Conservation (phyloP, 2,888 invertebrate species). For the Chydorus sphaericus region DNA sequence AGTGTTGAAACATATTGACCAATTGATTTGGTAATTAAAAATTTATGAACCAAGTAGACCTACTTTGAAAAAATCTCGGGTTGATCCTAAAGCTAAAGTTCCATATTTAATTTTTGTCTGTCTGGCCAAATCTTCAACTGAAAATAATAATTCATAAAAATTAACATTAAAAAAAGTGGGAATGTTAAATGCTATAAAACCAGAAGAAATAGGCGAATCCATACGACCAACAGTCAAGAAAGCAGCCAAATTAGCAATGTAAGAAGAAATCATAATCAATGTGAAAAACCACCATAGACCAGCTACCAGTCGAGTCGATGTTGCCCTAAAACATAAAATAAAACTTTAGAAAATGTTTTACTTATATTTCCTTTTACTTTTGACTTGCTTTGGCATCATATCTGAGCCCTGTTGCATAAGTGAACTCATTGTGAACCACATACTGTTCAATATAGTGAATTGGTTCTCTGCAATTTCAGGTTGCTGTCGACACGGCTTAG, state of each 20-base stretch:
- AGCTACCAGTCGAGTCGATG: constrained; percentile 73
- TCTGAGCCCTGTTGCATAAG: constrained; percentile 77
- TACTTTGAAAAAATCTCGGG: constrained; percentile 87
- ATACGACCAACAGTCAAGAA: constrained; percentile 83
- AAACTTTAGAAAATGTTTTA: background rate
- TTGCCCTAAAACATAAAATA: constrained; percentile 43
- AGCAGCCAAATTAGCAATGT: constrained; percentile 89
- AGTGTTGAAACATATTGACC: background rate
- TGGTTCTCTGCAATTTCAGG: constrained; percentile 76
- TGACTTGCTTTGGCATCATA: constrained; percentile 61
- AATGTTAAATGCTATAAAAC: too few relatives aligned
- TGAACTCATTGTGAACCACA: constrained; percentile 78
- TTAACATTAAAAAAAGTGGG: too few relatives aligned
- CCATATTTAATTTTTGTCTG: constrained; percentile 97
- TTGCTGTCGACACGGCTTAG: constrained; percentile 68
- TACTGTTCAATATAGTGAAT: constrained; percentile 63
- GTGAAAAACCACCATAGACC: constrained; percentile 90
- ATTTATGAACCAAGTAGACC: constrained; percentile 21
- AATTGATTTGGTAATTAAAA: too few relatives aligned
- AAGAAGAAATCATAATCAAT: constrained; percentile 87
- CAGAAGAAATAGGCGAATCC: constrained; percentile 88
- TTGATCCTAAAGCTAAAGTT: constrained; percentile 76
- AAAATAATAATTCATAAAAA: too few relatives aligned
- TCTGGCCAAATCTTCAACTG: constrained; percentile 89
- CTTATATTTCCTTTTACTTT: background rate